Evolutionary conservation across 1,140 invertebrate species (phyloP).

Genomic region (Philopotamus ludificatus): DNA sequence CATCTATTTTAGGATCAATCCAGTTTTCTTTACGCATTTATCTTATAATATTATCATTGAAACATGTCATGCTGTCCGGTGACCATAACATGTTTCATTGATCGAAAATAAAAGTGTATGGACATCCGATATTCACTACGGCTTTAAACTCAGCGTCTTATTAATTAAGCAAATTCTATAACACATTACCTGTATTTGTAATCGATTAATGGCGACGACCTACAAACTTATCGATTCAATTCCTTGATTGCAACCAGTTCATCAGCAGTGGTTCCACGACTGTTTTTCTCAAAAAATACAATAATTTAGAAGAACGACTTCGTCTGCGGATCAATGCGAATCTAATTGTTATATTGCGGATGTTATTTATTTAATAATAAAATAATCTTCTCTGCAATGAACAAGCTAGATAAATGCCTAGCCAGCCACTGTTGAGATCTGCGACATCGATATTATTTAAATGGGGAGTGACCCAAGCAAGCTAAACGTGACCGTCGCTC

Average conservation of each 20-base stretch:
- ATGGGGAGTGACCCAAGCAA: conserved; percentile 1
- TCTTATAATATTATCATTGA: background rate
- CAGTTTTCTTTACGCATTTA: background rate
- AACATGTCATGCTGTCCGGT: background rate
- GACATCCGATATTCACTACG: too few species aligned
- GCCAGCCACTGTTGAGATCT: background rate
- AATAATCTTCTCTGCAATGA: too few species aligned
- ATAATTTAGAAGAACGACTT: too few species aligned
- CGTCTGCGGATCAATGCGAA: too few species aligned
- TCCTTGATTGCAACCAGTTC: background rate
- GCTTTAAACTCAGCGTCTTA: too few species aligned
- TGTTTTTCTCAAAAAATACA: too few species aligned
- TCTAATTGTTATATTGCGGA: too few species aligned
- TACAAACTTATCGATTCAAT: background rate
- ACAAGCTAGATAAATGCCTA: too few species aligned
- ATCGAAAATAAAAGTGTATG: too few species aligned
- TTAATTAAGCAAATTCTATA: background rate
- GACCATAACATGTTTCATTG: too few species aligned
- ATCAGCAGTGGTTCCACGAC: background rate
- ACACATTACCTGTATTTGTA: background rate
- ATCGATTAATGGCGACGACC: background rate
- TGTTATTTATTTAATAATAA: too few species aligned
- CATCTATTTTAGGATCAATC: background rate
- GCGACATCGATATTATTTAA: conserved; percentile 1
- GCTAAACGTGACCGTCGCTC: conserved; percentile 4